phyloP scores from a whole-genome alignment of 2,888 invertebrate genomes.

The Scaptodrosophila latifasciaeformis region DNA sequence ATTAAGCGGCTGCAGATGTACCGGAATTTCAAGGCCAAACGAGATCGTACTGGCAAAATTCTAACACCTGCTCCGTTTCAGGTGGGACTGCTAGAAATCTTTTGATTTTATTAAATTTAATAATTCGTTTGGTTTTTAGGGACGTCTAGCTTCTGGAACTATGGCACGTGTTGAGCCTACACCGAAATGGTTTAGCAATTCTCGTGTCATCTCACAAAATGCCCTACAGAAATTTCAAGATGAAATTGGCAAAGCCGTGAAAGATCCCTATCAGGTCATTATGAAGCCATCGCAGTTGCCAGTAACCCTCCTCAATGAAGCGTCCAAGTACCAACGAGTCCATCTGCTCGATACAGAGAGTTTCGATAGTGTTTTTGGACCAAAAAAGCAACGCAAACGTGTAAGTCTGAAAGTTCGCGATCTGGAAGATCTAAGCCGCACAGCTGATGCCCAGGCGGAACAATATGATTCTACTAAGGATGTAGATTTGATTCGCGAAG shows the following conservation, averaged over 20 bases:
- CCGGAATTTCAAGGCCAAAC: conserved; percentile 95
- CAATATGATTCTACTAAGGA: conserved; percentile 90
- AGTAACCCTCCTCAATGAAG: conserved; percentile 94
- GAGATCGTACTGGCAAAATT: conserved; percentile 92
- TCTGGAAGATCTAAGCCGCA: conserved; percentile 85
- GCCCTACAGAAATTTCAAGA: conserved; percentile 93
- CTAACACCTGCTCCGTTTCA: conserved; percentile 97
- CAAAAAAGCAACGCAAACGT: conserved; percentile 93
- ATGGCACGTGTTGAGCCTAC: conserved; percentile 97
- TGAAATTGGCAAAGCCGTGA: conserved; percentile 94
- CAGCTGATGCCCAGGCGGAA: conserved; percentile 82
- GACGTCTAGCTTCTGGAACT: conserved; percentile 89
- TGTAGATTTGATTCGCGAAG: conserved; percentile 87
- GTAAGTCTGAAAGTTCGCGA: conserved; percentile 87
- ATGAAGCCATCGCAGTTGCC: conserved; percentile 98
- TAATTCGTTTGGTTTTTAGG: conserved; percentile 73
- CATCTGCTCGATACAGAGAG: conserved; percentile 97
- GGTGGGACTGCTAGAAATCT: conserved; percentile 49
- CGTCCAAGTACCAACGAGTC: conserved; percentile 90
- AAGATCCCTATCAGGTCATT: conserved; percentile 97
- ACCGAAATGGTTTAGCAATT: conserved; percentile 99
- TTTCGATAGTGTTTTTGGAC: conserved; percentile 95
- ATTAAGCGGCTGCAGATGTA: conserved; percentile 99
- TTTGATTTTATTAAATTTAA: background rate
- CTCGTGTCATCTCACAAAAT: conserved; percentile 95